Evolutionary conservation across 2,113 vertebrate species (phyloP).

Genomic region (Engraulis encrasicolus): DNA sequence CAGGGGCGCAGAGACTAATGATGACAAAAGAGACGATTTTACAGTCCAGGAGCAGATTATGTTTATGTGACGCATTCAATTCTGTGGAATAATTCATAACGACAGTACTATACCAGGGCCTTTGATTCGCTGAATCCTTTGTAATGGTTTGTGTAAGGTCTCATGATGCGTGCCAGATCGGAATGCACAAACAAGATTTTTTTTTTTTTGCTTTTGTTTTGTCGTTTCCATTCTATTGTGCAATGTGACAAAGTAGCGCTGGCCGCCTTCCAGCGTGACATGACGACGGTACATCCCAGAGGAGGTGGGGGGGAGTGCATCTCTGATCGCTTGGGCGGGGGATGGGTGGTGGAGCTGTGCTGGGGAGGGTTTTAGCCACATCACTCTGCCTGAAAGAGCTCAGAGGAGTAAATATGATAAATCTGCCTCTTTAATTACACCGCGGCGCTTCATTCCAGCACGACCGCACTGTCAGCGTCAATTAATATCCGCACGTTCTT

Average conservation of each 20-base stretch:
- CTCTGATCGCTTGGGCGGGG: constrained; percentile 39
- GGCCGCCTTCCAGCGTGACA: neutral
- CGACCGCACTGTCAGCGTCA: constrained; percentile 82
- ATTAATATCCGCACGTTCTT: constrained; percentile 77
- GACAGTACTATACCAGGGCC: neutral
- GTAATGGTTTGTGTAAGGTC: neutral
- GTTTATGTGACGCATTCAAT: neutral
- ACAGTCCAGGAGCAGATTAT: neutral
- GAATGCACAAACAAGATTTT: neutral
- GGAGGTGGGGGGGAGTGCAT: constrained; percentile 37
- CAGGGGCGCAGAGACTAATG: neutral
- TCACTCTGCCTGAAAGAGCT: constrained; percentile 71
- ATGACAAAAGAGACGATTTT: neutral
- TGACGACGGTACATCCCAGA: constrained; percentile 29
- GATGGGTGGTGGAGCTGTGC: no score
- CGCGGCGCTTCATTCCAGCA: constrained; percentile 80
- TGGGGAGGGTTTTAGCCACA: constrained; percentile 38
- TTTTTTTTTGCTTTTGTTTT: neutral
- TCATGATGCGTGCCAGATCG: neutral
- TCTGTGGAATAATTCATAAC: neutral
- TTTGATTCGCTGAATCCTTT: neutral
- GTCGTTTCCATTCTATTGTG: neutral
- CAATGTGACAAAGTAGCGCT: neutral
- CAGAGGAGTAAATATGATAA: constrained; percentile 83
- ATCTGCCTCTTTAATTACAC: constrained; percentile 79